phyloP scores from a whole-genome alignment of 1,140 invertebrate genomes.

The roundworm (Caenorhabditis elegans) region DNA sequence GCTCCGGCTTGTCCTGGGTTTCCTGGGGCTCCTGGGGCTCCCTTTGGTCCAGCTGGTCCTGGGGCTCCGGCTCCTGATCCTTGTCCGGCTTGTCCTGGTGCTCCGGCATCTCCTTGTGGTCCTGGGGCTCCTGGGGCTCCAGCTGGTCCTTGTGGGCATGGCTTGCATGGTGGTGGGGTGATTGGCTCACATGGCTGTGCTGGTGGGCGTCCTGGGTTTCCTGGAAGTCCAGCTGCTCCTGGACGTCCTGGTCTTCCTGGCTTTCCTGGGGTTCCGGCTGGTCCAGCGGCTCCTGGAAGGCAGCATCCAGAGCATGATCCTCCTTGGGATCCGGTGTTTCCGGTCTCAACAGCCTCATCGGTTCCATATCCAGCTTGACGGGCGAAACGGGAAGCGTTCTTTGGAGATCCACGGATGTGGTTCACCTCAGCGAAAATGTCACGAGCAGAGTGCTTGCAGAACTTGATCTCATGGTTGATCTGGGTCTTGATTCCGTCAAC shows the following conservation, averaged over 20 bases:
- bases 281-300: constrained; percentile 40
- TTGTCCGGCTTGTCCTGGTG: constrained; percentile 25
- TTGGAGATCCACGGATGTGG: constrained; percentile 9
- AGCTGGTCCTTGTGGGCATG: constrained; percentile 25
- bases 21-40: constrained; percentile 33
- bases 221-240: constrained; percentile 38
- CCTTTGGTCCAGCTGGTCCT: constrained; percentile 39
- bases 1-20: constrained; percentile 33
- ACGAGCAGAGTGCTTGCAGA: constrained; percentile 36
- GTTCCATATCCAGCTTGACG: constrained; percentile 25
- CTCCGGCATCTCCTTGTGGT: constrained; percentile 40
- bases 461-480: constrained; percentile 27
- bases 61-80: constrained; percentile 23
- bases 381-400: constrained; percentile 9
- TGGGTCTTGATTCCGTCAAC: constrained; percentile 27
- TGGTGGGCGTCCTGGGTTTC: constrained; percentile 41
- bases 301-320: constrained; percentile 31
- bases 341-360: not conserved
- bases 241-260: constrained; percentile 29
- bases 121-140: constrained; percentile 40
- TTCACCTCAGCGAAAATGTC: constrained; percentile 24
- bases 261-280: constrained; percentile 40
- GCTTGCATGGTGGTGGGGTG: constrained; percentile 43
- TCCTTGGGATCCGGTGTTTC: not conserved
- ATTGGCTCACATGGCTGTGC: constrained; percentile 39